Conservation (phyloP, 2,888 invertebrate genomes). For the Gnatocerus cornutus region DNA sequence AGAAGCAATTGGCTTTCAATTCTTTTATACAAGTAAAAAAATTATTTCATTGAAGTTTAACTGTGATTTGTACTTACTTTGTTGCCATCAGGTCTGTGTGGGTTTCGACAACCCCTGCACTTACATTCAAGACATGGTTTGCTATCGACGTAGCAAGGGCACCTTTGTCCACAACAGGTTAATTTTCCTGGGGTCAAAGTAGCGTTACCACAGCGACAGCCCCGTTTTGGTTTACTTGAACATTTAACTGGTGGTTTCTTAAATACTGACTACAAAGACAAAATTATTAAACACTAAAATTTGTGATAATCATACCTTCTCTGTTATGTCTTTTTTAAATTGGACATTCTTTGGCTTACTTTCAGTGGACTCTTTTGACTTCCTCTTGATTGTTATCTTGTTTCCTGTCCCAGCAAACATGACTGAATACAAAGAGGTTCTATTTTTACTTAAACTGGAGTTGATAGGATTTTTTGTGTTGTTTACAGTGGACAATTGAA, state of each 20-base stretch:
- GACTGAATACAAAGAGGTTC: slow-evolving; percentile 82
- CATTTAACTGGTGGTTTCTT: slow-evolving; percentile 72
- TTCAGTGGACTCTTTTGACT: slow-evolving; percentile 75
- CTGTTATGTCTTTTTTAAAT: slow-evolving; percentile 51
- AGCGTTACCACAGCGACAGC: slow-evolving; percentile 93
- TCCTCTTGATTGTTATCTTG: slow-evolving; percentile 88
- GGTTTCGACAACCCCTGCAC: slow-evolving; percentile 94
- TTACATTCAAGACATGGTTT: slow-evolving; percentile 93
- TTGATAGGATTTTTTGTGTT: slow-evolving; percentile 57
- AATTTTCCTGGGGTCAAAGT: slow-evolving; percentile 91
- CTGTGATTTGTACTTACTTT: slow-evolving; percentile 74
- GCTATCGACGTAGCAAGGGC: slow-evolving; percentile 94
- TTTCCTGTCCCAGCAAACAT: slow-evolving; percentile 87
- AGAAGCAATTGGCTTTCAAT: slow-evolving; percentile 49
- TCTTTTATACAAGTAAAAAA: slow-evolving; percentile 49
- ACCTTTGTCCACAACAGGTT: slow-evolving; percentile 94
- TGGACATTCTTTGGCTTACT: slow-evolving; percentile 66
- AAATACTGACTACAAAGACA: slow-evolving; percentile 68
- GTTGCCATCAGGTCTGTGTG: slow-evolving; percentile 86
- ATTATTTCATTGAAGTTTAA: slow-evolving; percentile 27
- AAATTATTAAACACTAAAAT: neutral
- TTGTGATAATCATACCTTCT: slow-evolving; percentile 29
- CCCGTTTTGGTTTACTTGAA: slow-evolving; percentile 75
- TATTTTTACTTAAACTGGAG: slow-evolving; percentile 67
- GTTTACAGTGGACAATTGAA: slow-evolving; percentile 55